These are phyloP conservation scores for Kradibia gibbosae DNA, from an alignment of 1,140 invertebrate genomes.

Conservation along the genomic window DNA sequence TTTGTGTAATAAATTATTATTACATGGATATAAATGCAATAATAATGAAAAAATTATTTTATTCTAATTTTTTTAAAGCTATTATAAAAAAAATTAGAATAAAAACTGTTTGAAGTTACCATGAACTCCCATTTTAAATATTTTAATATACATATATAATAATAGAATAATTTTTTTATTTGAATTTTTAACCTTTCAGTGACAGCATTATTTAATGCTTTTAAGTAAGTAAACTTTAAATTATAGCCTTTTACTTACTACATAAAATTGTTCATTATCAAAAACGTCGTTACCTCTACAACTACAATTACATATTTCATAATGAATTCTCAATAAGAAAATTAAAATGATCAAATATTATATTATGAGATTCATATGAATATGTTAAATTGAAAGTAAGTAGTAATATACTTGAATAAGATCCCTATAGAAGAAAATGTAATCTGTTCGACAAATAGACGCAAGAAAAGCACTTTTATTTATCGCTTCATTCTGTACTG, in stretches of 20 bases:
- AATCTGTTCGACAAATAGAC: conserved; percentile 36
- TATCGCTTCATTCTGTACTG: conserved; percentile 47
- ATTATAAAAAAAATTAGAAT: neutral
- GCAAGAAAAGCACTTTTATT: conserved; percentile 42
- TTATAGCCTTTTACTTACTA: conserved; percentile 19
- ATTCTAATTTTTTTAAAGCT: neutral
- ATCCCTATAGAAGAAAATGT: neutral
- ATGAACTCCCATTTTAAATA: neutral
- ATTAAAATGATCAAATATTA: neutral
- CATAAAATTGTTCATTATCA: neutral
- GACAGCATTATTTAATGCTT: conserved; percentile 27
- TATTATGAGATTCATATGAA: neutral
- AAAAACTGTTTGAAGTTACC: neutral
- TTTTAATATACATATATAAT: no score
- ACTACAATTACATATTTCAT: neutral
- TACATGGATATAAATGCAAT: neutral
- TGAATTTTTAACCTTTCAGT: conserved; percentile 41
- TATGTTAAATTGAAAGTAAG: neutral
- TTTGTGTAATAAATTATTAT: neutral
- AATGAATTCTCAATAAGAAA: conserved; percentile 7
- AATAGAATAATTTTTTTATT: conserved; percentile 19
- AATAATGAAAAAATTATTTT: neutral
- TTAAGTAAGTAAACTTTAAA: conserved; percentile 44
- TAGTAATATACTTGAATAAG: neutral
- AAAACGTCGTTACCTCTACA: neutral